Conservation (phyloP, 2,113 vertebrate species). For the Corydoras maculifer region DNA sequence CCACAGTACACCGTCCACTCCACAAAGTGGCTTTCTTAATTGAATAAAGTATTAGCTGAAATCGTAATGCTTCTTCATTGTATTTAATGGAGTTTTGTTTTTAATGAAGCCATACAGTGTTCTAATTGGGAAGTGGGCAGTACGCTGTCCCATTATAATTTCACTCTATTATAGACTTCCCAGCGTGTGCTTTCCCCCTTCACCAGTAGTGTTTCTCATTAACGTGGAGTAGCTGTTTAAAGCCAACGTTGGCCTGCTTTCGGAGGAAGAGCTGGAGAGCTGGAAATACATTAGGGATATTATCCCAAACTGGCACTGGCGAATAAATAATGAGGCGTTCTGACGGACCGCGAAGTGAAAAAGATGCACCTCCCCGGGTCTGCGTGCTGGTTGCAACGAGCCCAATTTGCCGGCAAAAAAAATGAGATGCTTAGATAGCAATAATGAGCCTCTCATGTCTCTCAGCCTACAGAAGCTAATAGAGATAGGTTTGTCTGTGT, state of each 20-base stretch:
- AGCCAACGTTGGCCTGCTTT: conserved; percentile 6
- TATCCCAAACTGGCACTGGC: conserved; percentile 4
- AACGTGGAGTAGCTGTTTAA: conserved; percentile 20
- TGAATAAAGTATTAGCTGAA: neutral
- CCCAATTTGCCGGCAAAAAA: neutral
- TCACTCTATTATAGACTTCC: conserved; percentile 2
- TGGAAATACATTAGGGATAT: conserved; percentile 24
- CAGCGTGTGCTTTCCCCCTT: neutral
- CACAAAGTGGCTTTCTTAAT: too few relatives aligned
- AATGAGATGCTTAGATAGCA: neutral
- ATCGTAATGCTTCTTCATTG: neutral
- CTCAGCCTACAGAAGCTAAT: neutral
- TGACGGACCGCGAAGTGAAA: neutral
- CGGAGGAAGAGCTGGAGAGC: conserved; percentile 7
- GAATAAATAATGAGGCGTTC: conserved; percentile 10
- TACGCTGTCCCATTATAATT: conserved; percentile 5
- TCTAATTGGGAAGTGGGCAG: conserved; percentile 8
- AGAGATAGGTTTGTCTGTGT: neutral
- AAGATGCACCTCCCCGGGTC: conserved; percentile 2
- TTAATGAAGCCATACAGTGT: neutral
- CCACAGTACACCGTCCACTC: too few relatives aligned
- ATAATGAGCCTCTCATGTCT: conserved; percentile 4
- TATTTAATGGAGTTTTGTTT: neutral
- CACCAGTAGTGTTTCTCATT: conserved; percentile 20
- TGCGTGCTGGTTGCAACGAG: neutral